Percentiles rank a stretch among this genome's conserved stretches.
Conservation (phyloP, 2,888 invertebrate genomes). For the Physocephala rufipes region DNA sequence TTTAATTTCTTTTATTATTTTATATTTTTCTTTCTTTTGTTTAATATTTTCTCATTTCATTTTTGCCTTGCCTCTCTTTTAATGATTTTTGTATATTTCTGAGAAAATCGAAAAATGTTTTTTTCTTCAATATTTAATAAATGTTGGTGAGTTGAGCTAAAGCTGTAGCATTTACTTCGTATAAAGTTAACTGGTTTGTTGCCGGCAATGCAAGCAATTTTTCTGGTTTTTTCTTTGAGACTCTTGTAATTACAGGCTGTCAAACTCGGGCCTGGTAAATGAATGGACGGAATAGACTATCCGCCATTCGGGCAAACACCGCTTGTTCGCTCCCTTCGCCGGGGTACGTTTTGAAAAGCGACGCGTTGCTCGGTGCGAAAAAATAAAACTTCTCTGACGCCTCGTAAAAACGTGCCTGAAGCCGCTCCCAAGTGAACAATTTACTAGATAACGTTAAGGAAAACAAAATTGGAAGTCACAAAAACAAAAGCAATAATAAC, state of each 20-base stretch:
- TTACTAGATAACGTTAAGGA: conserved; percentile 37
- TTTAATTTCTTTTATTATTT: not conserved
- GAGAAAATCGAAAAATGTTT: no score
- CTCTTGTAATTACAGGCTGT: conserved; percentile 19
- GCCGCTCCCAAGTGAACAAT: conserved; percentile 45
- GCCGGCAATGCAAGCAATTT: not conserved
- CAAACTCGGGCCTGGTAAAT: not conserved
- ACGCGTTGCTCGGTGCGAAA: conserved; percentile 7
- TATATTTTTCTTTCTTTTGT: not conserved
- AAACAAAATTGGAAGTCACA: not conserved
- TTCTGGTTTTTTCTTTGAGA: conserved; percentile 17
- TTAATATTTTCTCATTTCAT: not conserved
- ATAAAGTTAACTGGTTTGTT: conserved; percentile 20
- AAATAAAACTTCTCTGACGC: conserved; percentile 29
- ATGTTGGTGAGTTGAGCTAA: conserved; percentile 6
- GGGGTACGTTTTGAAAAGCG: not conserved
- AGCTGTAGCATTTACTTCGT: conserved; percentile 12
- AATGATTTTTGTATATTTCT: not conserved
- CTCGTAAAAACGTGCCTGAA: conserved; percentile 37
- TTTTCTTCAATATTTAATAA: conserved; percentile 10
- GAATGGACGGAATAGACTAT: conserved; percentile 2
- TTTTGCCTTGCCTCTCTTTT: no score
- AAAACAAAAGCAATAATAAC: not conserved
- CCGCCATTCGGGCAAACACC: not conserved
- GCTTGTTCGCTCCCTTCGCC: conserved; percentile 14